A percentile compares a stretch with the other conserved stretches of the same genome.
These are phyloP conservation scores for Aleadryas rufinucha DNA, from an alignment of 2,113 vertebrate genomes.

Conservation along the genomic window DNA sequence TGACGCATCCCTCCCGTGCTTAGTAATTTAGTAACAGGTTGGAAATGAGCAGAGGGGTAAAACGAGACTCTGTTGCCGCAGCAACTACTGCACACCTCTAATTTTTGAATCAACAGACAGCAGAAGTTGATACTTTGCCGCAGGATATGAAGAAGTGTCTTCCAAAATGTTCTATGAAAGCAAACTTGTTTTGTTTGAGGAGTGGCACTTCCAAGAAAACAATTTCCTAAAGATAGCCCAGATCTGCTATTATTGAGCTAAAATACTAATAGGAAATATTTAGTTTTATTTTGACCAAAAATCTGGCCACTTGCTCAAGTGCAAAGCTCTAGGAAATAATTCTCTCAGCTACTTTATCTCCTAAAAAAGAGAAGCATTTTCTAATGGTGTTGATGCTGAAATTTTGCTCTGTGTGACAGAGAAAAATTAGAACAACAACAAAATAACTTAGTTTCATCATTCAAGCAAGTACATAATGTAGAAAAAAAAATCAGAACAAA, in stretches of 20 bases:
- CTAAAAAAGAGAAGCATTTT: neutral
- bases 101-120: slow-evolving; percentile 73
- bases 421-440: neutral
- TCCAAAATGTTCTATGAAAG: slow-evolving; percentile 40
- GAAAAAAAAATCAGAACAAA: neutral
- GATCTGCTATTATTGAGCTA: neutral
- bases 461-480: rapidly evolving
- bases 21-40: slow-evolving; percentile 95
- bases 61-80: slow-evolving; percentile 85
- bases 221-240: neutral
- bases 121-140: slow-evolving; percentile 73
- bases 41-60: slow-evolving; percentile 90
- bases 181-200: neutral
- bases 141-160: slow-evolving; percentile 18
- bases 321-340: neutral
- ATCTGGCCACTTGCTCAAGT: neutral
- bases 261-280: neutral
- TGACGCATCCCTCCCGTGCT: slow-evolving; percentile 79
- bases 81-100: slow-evolving; percentile 78
- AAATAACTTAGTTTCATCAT: neutral
- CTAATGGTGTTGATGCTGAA: neutral
- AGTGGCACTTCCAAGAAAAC: neutral
- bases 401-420: neutral
- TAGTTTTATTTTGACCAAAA: neutral
- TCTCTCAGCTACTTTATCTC: neutral